Evolutionary conservation across 2,113 vertebrate genomes (phyloP), one percentile per base, ranked within the genome.

Genomic region (Chaenogobius annularis): DNA sequence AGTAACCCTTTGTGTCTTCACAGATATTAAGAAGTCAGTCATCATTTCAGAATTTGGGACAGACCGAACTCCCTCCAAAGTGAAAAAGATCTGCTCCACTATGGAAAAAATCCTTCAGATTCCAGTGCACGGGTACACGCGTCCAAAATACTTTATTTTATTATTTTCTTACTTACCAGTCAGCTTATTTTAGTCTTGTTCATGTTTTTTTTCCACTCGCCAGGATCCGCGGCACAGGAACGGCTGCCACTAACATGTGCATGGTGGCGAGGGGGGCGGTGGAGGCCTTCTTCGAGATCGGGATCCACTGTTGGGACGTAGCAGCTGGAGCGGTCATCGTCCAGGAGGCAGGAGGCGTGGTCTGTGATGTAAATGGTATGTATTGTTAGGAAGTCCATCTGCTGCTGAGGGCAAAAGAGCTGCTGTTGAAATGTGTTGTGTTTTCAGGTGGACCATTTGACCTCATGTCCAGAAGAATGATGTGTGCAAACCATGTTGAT

Each of bases 261-360:
- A 90, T 95, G 46, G 96, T 98, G 84, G 96, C 96, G 12, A 73
- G 91, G 0, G 96, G 96, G 26, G 94, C 92, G 5, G 94, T 94
- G 0, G 96, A 98, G 80, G 96, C 95, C 0, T 97, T 96, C 82
- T 97, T 96, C 0, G 96, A 97, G 74, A 96, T 98, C 79, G 96
- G 96, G 0, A 95, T 97, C 89, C 96, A 98, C 86, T 97, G 96
- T 86, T 98, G 96, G 96, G 96, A 98, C 73, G 93, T 98, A 75
- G 95, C 96, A 0, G 96, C 95, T 3, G 96, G 94, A 15, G 95
- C 94, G 7, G 86, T 97, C 20, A 95, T 97, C 1, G 90, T 97
- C 71, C 92, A 86, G 2, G 96, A 98, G 84, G 96, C 96, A 0
- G 96, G 96, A 0, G 96, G 95, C 13, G 71, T 96, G 0, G 83